Conservation (phyloP, 1,140 invertebrate species). For the Helicorthomorpha holstii region DNA sequence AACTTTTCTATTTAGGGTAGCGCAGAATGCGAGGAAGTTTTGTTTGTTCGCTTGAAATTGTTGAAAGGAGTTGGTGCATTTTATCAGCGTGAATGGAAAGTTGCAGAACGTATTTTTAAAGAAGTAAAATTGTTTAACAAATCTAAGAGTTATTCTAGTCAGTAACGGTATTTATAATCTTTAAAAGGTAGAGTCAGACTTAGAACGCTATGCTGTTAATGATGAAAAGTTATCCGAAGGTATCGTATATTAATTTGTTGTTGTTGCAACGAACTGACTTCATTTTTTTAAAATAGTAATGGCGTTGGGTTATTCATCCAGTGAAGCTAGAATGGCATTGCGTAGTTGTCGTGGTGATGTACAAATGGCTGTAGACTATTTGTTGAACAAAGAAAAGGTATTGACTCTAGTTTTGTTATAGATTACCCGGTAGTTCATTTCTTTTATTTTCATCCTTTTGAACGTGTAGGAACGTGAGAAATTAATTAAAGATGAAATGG, state of each 20-base stretch:
- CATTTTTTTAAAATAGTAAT: slow-evolving; percentile 24
- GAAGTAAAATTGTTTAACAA: too few species aligned
- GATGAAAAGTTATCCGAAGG: not conserved
- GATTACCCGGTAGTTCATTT: not conserved
- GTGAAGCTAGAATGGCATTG: slow-evolving; percentile 44
- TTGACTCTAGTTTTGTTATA: not conserved
- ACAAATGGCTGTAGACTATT: slow-evolving; percentile 40
- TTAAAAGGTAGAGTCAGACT: not conserved
- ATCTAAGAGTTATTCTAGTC: not conserved
- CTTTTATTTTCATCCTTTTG: not conserved
- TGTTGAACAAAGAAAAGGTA: slow-evolving; percentile 33
- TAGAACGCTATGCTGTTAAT: not conserved
- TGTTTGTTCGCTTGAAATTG: slow-evolving; percentile 54
- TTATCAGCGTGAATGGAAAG: slow-evolving; percentile 44
- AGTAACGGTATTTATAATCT: not conserved
- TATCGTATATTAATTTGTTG: too few species aligned
- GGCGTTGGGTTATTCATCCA: slow-evolving; percentile 41
- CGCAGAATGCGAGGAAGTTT: slow-evolving; percentile 44
- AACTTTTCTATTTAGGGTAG: slow-evolving; percentile 23
- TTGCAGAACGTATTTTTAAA: slow-evolving; percentile 37
- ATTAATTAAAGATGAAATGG: slow-evolving; percentile 29
- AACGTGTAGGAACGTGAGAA: slow-evolving; percentile 28
- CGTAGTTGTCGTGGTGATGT: slow-evolving; percentile 39
- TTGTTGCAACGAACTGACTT: too few species aligned
- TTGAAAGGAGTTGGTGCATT: slow-evolving; percentile 57